phyloP scores from a whole-genome alignment of 2,113 vertebrate species.

The Indicator indicator region DNA sequence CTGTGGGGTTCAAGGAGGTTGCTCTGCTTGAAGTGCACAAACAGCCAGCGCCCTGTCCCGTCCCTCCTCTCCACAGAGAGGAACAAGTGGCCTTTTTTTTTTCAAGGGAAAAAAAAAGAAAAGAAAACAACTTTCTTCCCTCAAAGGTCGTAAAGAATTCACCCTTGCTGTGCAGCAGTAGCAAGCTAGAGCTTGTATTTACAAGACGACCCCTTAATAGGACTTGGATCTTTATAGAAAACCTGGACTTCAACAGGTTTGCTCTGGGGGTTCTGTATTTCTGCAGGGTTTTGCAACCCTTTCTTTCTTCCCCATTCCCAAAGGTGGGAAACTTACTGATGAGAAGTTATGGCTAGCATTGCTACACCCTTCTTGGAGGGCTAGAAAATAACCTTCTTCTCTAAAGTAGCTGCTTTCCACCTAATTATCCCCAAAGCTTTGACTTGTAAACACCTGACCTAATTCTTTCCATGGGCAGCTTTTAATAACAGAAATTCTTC shows the following conservation, averaged over 20 bases:
- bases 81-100: constrained; percentile 4
- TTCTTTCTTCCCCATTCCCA: constrained; percentile 7
- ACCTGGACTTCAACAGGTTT: neutral
- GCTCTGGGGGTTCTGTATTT: constrained; percentile 24
- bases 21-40: constrained; percentile 63
- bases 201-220: constrained; percentile 50
- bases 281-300: constrained; percentile 37
- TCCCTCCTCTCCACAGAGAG: constrained; percentile 7
- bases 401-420: constrained; percentile 53
- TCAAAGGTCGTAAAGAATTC: constrained; percentile 53
- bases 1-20: constrained; percentile 44
- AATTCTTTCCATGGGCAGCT: constrained; percentile 73
- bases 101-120: neutral
- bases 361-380: constrained; percentile 43
- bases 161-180: neutral
- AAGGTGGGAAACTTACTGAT: constrained; percentile 11
- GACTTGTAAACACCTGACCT: constrained; percentile 74
- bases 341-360: constrained; percentile 13
- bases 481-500: constrained; percentile 72
- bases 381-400: constrained; percentile 57
- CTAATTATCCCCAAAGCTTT: constrained; percentile 69
- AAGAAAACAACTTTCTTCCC: neutral
- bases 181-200: neutral
- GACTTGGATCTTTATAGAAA: constrained; percentile 7
- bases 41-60: constrained; percentile 47